Conservation (phyloP, 2,797 vertebrate species). For the Gallinago nigripennis region DNA sequence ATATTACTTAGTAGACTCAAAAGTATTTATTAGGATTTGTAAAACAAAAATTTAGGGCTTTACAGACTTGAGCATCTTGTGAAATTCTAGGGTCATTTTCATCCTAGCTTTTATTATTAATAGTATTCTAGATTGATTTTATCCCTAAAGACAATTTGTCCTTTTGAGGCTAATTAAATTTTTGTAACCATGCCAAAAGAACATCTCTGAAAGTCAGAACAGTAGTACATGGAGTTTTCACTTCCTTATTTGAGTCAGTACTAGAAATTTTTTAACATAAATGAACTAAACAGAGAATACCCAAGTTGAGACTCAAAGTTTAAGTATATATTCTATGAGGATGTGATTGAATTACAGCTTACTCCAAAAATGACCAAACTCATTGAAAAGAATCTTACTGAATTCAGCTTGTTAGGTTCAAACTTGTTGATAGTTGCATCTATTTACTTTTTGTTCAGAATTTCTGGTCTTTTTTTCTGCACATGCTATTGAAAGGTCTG, state of each 20-base stretch:
- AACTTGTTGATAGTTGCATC: background rate
- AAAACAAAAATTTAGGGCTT: conserved; percentile 13
- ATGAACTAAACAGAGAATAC: background rate
- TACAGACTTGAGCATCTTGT: background rate
- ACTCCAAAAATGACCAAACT: background rate
- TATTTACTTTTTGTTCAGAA: background rate
- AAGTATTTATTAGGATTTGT: background rate
- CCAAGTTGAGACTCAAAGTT: background rate
- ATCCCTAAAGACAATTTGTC: conserved; percentile 75
- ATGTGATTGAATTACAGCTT: background rate
- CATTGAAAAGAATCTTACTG: background rate
- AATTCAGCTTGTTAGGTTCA: background rate
- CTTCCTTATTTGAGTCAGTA: conserved; percentile 39
- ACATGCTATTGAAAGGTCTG: background rate
- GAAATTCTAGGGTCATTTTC: conserved; percentile 42
- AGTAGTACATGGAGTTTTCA: conserved; percentile 33
- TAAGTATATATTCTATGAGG: background rate
- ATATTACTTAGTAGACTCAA: background rate
- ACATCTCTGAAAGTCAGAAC: conserved; percentile 65
- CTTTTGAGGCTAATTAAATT: conserved; percentile 75
- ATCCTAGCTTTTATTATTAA: conserved; percentile 41
- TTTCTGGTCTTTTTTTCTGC: background rate
- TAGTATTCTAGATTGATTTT: conserved; percentile 53
- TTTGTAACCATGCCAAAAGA: conserved; percentile 72
- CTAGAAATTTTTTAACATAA: conserved; percentile 7